Conservation (phyloP, 1,140 invertebrate genomes). For the Ceratosolen fusciceps region DNA sequence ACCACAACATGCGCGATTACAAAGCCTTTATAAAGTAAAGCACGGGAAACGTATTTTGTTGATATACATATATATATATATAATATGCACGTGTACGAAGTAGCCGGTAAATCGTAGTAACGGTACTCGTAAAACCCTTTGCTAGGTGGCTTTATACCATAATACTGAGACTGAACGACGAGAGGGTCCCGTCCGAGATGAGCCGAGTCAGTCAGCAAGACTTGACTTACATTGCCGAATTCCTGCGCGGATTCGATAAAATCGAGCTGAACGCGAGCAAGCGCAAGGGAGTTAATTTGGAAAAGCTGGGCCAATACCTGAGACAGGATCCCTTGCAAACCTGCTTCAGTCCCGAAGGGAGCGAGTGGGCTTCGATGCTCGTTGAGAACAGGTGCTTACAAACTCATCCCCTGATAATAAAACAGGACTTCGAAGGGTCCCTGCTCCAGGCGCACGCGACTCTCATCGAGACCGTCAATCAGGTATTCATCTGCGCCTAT, state of each 20-base stretch:
- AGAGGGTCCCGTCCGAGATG: conserved; percentile 85
- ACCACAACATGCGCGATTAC: conserved; percentile 92
- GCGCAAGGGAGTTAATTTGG: conserved; percentile 82
- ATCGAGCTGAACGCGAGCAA: conserved; percentile 70
- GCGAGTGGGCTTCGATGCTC: conserved; percentile 83
- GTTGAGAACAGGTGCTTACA: conserved; percentile 80
- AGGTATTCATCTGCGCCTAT: conserved; percentile 81
- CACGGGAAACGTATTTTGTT: conserved; percentile 30
- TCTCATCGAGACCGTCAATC: conserved; percentile 78
- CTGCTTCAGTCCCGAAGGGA: conserved; percentile 64
- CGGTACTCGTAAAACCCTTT: conserved; percentile 23
- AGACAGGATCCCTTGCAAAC: conserved; percentile 73
- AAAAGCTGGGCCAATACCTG: conserved; percentile 92
- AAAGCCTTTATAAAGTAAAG: conserved; percentile 89
- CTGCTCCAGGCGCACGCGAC: conserved; percentile 86
- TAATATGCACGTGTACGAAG: too few relatives aligned
- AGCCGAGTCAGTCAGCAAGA: conserved; percentile 90
- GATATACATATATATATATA: background rate
- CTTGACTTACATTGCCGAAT: conserved; percentile 89
- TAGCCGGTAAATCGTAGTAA: too few relatives aligned
- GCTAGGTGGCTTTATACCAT: conserved; percentile 85
- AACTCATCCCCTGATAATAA: conserved; percentile 80
- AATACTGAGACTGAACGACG: conserved; percentile 87
- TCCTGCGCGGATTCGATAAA: conserved; percentile 87
- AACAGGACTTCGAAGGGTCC: conserved; percentile 83